Conservation (phyloP, 2,113 vertebrate genomes). For the Phycodurus eques region DNA sequence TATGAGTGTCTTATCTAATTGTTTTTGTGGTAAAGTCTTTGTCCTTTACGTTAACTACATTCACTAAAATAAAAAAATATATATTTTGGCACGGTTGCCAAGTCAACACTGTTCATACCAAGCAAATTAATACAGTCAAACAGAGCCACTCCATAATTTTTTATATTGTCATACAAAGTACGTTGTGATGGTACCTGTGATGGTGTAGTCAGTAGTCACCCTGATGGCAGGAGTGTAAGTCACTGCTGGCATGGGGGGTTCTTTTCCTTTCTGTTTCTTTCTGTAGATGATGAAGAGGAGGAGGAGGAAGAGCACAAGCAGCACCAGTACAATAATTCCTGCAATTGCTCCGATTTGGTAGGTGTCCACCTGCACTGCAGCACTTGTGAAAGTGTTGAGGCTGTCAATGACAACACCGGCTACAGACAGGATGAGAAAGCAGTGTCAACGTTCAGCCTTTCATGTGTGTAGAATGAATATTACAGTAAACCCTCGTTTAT, state of each 20-base stretch:
- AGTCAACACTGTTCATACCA: neutral
- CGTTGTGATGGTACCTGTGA: slow-evolving; percentile 60
- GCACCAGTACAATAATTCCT: slow-evolving; percentile 87
- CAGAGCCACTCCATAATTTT: neutral
- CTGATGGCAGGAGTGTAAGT: slow-evolving; percentile 90
- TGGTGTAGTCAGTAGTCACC: slow-evolving; percentile 80
- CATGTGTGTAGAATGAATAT: neutral
- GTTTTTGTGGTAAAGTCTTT: too few species aligned
- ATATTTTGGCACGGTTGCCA: too few species aligned
- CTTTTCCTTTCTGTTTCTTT: slow-evolving; percentile 93
- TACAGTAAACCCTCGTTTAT: neutral
- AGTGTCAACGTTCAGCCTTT: neutral
- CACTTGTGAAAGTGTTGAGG: slow-evolving; percentile 89
- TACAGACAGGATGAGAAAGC: slow-evolving; percentile 45
- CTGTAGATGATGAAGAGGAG: slow-evolving; percentile 89
- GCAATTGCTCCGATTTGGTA: slow-evolving; percentile 92
- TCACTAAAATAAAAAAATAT: too few species aligned
- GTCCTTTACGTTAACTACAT: too few species aligned
- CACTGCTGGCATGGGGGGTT: slow-evolving; percentile 85
- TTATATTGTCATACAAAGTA: neutral
- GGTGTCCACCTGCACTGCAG: slow-evolving; percentile 85
- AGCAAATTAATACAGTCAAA: neutral
- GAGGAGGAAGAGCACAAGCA: slow-evolving; percentile 88
- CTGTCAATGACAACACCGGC: slow-evolving; percentile 88
- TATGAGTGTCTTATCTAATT: too few species aligned